A percentile compares a stretch with the other conserved stretches of the same genome.
Evolutionary conservation across 2,888 invertebrate genomes (phyloP).

Genomic region (Prostheceraeus crozeri): DNA sequence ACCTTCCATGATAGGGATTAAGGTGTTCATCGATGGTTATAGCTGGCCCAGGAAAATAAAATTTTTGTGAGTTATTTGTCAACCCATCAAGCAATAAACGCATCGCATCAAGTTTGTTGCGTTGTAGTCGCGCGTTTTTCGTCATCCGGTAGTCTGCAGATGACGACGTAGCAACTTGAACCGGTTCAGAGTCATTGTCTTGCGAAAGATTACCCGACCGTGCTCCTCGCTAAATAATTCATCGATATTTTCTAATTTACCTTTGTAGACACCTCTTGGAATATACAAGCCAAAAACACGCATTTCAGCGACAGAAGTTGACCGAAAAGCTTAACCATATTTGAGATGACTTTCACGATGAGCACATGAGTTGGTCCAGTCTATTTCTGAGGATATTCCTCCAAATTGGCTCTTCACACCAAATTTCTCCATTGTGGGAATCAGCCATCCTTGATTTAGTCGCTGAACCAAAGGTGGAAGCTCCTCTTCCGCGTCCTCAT

Average conservation of each 20-base stretch:
- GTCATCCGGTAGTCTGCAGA: slow-evolving; percentile 24
- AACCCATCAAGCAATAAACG: slow-evolving; percentile 13
- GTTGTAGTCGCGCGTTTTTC: slow-evolving; percentile 1
- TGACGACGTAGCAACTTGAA: neutral
- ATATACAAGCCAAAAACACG: no score
- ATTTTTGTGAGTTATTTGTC: slow-evolving; percentile 6
- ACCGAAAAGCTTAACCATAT: no score
- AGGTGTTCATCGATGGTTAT: slow-evolving; percentile 10
- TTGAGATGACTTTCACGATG: no score
- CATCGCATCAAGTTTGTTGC: slow-evolving; percentile 16
- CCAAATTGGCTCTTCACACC: no score
- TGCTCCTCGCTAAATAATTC: slow-evolving; percentile 1
- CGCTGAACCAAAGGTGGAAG: no score
- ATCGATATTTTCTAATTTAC: neutral
- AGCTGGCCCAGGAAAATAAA: neutral
- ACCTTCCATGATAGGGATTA: slow-evolving; percentile 2
- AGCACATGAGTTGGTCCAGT: no score
- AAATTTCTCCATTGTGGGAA: no score
- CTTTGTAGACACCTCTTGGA: no score
- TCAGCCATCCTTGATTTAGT: no score
- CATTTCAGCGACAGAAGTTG: no score
- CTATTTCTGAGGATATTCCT: no score
- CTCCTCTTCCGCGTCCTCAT: no score
- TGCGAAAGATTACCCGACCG: neutral
- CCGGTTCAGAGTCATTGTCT: slow-evolving; percentile 4